phyloP scores from a whole-genome alignment of 37 sponge, comb jelly and placozoan species.

The Oscarella lobularis region DNA sequence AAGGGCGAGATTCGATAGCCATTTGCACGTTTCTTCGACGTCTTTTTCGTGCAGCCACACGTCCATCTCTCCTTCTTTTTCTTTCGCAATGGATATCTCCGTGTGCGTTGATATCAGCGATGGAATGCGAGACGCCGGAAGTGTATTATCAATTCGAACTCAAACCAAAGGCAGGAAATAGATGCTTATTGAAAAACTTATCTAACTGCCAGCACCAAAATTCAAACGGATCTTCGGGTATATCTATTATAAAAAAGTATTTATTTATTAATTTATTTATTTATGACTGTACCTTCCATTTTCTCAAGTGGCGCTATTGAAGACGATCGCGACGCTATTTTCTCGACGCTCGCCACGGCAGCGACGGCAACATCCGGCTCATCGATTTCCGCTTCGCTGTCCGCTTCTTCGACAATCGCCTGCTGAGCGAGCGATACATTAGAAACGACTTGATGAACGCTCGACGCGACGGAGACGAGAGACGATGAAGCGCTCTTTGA shows the following conservation, averaged over 20 bases:
- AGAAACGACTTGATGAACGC: too few relatives aligned
- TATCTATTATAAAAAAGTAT: too few relatives aligned
- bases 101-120: too few relatives aligned
- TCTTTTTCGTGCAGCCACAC: not conserved
- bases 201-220: not conserved
- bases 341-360: not conserved
- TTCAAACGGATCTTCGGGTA: not conserved
- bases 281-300: too few relatives aligned
- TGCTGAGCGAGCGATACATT: not conserved
- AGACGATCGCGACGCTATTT: not conserved
- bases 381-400: not conserved
- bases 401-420: not conserved
- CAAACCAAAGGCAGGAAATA: slow-evolving; percentile 2
- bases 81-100: too few relatives aligned
- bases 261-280: too few relatives aligned
- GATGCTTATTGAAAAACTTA: not conserved
- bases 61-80: not conserved
- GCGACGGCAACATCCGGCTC: not conserved
- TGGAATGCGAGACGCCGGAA: too few relatives aligned
- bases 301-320: too few relatives aligned
- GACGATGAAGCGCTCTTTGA: too few relatives aligned
- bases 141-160: too few relatives aligned
- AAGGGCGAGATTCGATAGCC: not conserved
- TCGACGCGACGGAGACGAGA: too few relatives aligned
- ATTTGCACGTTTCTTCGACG: not conserved